Conservation (phyloP, 2,888 invertebrate genomes). For the Clivina fossor region DNA sequence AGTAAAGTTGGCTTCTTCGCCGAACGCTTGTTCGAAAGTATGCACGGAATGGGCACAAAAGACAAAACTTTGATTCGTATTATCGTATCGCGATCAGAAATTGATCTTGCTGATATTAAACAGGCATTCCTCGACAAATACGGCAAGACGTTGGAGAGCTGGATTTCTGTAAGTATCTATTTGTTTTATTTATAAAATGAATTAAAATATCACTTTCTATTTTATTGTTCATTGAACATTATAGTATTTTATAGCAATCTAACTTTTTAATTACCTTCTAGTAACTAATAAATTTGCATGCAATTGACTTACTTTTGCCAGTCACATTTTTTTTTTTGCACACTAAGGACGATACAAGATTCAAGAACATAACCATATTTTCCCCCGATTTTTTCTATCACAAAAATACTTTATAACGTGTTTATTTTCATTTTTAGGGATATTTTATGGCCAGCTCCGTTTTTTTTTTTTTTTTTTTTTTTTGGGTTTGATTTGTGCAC, state of each 20-base stretch:
- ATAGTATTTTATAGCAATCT: conserved; percentile 30
- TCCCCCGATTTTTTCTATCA: too few species aligned
- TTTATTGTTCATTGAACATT: conserved; percentile 2
- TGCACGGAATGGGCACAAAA: conserved; percentile 89
- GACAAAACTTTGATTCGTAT: conserved; percentile 92
- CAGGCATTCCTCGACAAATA: conserved; percentile 82
- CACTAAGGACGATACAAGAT: too few species aligned
- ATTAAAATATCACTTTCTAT: background rate
- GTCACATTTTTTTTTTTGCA: too few species aligned
- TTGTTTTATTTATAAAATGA: conserved; percentile 1
- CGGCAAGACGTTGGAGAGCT: conserved; percentile 79
- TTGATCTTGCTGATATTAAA: conserved; percentile 91
- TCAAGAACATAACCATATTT: too few species aligned
- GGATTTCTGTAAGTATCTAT: conserved; percentile 76
- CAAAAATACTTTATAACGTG: too few species aligned
- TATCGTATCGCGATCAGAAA: conserved; percentile 86
- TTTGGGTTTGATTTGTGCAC: too few species aligned
- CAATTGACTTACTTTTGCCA: conserved; percentile 20
- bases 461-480: too few species aligned
- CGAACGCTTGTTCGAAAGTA: conserved; percentile 83
- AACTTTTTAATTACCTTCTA: conserved; percentile 15
- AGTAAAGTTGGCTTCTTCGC: conserved; percentile 92
- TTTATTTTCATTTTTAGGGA: too few species aligned
- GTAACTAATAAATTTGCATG: conserved; percentile 20
- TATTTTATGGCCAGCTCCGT: too few species aligned